Conservation (phyloP, 1,140 invertebrate species). For the Papilio xuthus region DNA sequence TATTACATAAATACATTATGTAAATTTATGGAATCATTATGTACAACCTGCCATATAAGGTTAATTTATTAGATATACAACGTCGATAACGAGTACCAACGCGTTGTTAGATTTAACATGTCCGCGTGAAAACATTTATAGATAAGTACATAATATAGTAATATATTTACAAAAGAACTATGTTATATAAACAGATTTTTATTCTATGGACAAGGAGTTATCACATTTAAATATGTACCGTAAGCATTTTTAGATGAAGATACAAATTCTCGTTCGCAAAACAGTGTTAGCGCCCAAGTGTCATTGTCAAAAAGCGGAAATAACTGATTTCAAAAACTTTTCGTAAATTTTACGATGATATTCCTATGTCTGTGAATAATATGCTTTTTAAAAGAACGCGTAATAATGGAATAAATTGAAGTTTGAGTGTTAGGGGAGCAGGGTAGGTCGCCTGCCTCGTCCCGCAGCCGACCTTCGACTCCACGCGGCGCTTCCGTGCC, state of each 20-base stretch:
- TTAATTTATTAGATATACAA: neutral
- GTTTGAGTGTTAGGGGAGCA: neutral
- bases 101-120: neutral
- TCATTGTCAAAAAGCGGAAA: no score
- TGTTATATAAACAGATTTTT: no score
- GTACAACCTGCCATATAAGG: neutral
- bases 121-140: neutral
- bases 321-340: no score
- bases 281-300: no score
- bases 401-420: neutral
- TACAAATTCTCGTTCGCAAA: no score
- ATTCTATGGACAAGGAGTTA: no score
- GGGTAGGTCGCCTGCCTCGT: neutral
- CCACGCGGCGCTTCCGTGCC: conserved; percentile 10
- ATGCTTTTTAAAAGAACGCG: neutral
- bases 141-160: neutral
- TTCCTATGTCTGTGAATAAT: neutral
- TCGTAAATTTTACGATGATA: no score
- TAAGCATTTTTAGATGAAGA: no score
- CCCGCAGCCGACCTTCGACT: neutral
- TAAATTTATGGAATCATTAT: conserved; percentile 3
- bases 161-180: neutral
- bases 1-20: conserved; percentile 1
- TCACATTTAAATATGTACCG: no score
- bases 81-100: neutral